These are phyloP conservation scores for Poeciliopsis retropinna DNA, from an alignment of 2,113 vertebrate species.

Conservation along the genomic window DNA sequence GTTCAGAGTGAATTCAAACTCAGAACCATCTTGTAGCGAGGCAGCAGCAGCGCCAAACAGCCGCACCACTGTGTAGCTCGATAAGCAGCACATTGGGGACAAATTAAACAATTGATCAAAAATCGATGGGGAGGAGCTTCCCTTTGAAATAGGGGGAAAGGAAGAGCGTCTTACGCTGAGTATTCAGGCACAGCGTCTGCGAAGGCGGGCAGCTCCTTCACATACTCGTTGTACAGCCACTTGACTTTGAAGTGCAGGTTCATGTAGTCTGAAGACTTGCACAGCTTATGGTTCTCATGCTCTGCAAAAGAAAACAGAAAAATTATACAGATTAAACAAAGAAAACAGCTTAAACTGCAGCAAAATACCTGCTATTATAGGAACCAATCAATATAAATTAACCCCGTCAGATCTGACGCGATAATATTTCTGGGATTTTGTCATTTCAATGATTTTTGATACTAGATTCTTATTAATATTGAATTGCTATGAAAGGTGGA, in stretches of 20 bases:
- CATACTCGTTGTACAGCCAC: constrained; percentile 96
- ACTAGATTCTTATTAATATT: too few species aligned
- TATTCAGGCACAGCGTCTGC: constrained; percentile 89
- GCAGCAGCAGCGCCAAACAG: not conserved
- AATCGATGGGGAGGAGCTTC: not conserved
- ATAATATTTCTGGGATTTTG: too few species aligned
- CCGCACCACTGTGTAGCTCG: not conserved
- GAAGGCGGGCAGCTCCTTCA: constrained; percentile 86
- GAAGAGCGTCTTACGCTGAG: constrained; percentile 83
- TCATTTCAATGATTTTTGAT: too few species aligned
- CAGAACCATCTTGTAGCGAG: not conserved
- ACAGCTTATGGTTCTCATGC: constrained; percentile 91
- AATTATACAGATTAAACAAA: not conserved
- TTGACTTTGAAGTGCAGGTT: constrained; percentile 99
- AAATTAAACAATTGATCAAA: not conserved
- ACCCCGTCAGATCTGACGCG: too few species aligned
- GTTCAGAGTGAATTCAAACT: not conserved
- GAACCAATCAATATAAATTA: not conserved
- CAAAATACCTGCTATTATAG: not conserved
- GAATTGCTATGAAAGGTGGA: too few species aligned
- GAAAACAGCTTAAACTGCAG: not conserved
- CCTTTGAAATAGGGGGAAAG: not conserved
- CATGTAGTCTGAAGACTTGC: constrained; percentile 97
- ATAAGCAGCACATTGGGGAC: not conserved
- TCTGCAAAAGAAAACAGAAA: constrained; percentile 74